Evolutionary conservation across 2,888 invertebrate genomes (phyloP).

Genomic region (Elegia similella): DNA sequence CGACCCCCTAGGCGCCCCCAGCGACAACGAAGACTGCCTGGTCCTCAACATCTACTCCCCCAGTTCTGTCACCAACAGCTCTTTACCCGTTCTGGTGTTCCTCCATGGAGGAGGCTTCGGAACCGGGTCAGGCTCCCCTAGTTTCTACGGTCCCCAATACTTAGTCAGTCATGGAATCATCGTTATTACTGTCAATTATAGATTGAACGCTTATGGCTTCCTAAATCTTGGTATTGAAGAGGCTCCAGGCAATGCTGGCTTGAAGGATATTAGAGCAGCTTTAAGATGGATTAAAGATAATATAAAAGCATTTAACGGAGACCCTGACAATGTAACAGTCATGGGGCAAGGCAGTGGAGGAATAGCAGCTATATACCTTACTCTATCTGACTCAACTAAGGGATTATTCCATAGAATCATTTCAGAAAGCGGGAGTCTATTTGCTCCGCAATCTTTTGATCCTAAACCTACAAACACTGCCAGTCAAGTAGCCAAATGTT

Average conservation of each 20-base stretch:
- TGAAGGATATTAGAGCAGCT: constrained; percentile 72
- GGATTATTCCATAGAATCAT: constrained; percentile 68
- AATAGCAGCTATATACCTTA: constrained; percentile 62
- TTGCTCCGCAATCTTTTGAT: constrained; percentile 64
- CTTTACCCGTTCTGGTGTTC: constrained; percentile 67
- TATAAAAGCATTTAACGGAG: constrained; percentile 61
- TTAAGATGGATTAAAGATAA: constrained; percentile 69
- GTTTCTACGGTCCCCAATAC: constrained; percentile 71
- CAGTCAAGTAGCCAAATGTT: constrained; percentile 61
- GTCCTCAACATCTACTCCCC: constrained; percentile 70
- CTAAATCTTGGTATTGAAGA: constrained; percentile 61
- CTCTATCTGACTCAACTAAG: constrained; percentile 61
- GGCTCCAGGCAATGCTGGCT: constrained; percentile 73
- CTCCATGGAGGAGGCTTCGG: constrained; percentile 78
- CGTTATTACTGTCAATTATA: constrained; percentile 74
- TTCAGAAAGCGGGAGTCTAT: constrained; percentile 63
- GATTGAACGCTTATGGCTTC: constrained; percentile 73
- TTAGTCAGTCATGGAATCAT: constrained; percentile 65
- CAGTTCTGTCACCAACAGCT: constrained; percentile 36
- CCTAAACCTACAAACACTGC: constrained; percentile 55
- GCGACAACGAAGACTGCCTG: constrained; percentile 73
- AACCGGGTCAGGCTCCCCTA: constrained; percentile 63
- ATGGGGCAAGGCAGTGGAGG: constrained; percentile 75
- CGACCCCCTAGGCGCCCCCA: constrained; percentile 61
- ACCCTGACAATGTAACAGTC: constrained; percentile 67